Conservation (phyloP, 2,888 invertebrate species). For the Caenorhabditis zanzibari region DNA sequence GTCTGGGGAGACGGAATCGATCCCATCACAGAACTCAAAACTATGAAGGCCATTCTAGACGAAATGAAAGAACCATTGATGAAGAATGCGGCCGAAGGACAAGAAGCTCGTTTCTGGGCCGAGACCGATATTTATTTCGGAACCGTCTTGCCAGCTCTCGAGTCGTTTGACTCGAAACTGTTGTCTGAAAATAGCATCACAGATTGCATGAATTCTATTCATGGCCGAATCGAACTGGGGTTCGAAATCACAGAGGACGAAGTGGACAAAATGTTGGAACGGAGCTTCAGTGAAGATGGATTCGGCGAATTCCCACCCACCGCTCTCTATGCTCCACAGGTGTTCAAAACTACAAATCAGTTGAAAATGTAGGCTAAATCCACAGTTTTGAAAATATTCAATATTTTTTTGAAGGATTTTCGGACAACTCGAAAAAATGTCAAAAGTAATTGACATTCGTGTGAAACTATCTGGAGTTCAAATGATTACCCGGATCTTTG, state of each 20-base stretch:
- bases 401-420: no score
- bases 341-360: slow-evolving; percentile 35
- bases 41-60: slow-evolving; percentile 16
- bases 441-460: slow-evolving; percentile 41
- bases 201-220: slow-evolving; percentile 29
- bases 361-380: slow-evolving; percentile 19
- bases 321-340: slow-evolving; percentile 1
- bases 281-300: slow-evolving; percentile 27
- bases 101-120: background rate
- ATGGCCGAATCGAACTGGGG: slow-evolving; percentile 29
- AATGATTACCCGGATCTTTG: slow-evolving; percentile 28
- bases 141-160: slow-evolving; percentile 28
- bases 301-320: slow-evolving; percentile 51
- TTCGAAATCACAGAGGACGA: slow-evolving; percentile 36
- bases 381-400: no score
- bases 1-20: slow-evolving; percentile 38
- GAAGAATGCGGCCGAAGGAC: background rate
- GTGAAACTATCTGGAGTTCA: slow-evolving; percentile 41
- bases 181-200: slow-evolving; percentile 30
- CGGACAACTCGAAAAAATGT: slow-evolving; percentile 31
- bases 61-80: slow-evolving; percentile 9
- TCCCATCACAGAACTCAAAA: slow-evolving; percentile 33
- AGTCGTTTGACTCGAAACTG: slow-evolving; percentile 27
- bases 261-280: slow-evolving; percentile 48
- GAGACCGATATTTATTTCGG: slow-evolving; percentile 9